These are phyloP conservation scores for Dryococelus australis DNA, from an alignment of 2,888 invertebrate genomes.

Conservation along the genomic window DNA sequence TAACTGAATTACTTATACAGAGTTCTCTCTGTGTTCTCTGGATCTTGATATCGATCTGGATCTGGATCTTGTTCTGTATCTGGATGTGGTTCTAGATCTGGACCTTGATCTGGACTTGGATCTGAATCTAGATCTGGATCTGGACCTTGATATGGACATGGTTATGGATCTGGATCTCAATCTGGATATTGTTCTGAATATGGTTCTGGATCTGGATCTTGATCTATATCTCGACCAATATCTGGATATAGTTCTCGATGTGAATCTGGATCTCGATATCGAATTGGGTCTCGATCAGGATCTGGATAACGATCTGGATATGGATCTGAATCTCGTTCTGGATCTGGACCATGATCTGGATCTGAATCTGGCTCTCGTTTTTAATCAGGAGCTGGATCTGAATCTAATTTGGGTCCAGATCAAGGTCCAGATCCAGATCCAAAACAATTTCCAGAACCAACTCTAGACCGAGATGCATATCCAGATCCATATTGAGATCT, in stretches of 20 bases:
- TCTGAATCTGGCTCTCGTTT: background rate
- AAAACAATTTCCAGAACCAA: background rate
- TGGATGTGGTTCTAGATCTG: slow-evolving; percentile 2
- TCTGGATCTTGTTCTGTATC: background rate
- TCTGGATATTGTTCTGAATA: background rate
- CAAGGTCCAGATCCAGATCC: background rate
- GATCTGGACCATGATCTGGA: background rate
- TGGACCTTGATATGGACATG: background rate
- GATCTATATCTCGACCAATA: background rate
- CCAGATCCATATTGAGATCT: background rate
- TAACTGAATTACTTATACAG: too few species aligned
- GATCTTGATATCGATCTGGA: background rate
- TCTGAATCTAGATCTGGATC: background rate
- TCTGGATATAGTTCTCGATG: background rate
- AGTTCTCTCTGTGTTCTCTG: too few species aligned
- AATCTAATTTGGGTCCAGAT: background rate
- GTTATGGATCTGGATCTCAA: background rate
- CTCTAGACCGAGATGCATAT: background rate
- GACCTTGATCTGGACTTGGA: background rate
- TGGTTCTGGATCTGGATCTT: background rate
- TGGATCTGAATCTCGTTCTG: background rate
- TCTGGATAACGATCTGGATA: background rate
- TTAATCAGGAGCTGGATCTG: too few species aligned
- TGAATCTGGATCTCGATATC: background rate
- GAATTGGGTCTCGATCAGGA: background rate